Percentiles rank a stretch among this genome's conserved stretches.
phyloP scores from a whole-genome alignment of 92 coral and sea anemone species.

The Phenganax marumi region DNA sequence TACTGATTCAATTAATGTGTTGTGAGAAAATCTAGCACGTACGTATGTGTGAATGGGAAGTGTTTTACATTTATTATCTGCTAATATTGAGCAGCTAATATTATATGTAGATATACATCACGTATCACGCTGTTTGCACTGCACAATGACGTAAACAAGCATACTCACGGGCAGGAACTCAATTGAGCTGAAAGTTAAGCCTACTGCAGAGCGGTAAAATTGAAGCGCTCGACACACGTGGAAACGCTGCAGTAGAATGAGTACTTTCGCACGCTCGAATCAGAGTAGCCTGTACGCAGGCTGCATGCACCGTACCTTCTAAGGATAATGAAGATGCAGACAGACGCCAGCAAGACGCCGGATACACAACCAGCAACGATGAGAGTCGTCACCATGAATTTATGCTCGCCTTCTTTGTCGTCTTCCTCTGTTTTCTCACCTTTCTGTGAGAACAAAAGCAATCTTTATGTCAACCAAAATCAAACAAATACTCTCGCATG shows the following conservation, averaged over 20 bases:
- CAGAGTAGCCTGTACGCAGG: neutral
- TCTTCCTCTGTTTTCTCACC: constrained; percentile 39
- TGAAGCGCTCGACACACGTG: too few species aligned
- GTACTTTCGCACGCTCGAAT: neutral
- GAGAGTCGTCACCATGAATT: constrained; percentile 75
- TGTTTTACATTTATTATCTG: too few species aligned
- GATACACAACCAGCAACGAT: constrained; percentile 91
- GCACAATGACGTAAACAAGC: too few species aligned
- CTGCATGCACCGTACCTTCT: constrained; percentile 60
- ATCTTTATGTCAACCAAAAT: neutral
- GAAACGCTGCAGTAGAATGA: neutral
- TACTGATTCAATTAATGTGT: too few species aligned
- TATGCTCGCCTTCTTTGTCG: constrained; percentile 63
- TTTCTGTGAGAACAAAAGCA: constrained; percentile 41
- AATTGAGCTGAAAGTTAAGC: neutral
- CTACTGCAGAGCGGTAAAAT: too few species aligned
- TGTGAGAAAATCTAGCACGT: too few species aligned
- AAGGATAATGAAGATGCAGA: constrained; percentile 86
- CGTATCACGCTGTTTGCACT: too few species aligned
- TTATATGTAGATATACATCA: too few species aligned
- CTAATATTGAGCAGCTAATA: too few species aligned
- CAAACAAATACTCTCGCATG: neutral
- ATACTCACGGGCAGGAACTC: neutral
- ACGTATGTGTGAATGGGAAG: too few species aligned
- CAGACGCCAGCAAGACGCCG: constrained; percentile 85